A percentile compares a stretch with the other conserved stretches of the same genome.
These are phyloP conservation scores for Trilocha varians DNA, from an alignment of 2,888 invertebrate species.

Conservation along the genomic window DNA sequence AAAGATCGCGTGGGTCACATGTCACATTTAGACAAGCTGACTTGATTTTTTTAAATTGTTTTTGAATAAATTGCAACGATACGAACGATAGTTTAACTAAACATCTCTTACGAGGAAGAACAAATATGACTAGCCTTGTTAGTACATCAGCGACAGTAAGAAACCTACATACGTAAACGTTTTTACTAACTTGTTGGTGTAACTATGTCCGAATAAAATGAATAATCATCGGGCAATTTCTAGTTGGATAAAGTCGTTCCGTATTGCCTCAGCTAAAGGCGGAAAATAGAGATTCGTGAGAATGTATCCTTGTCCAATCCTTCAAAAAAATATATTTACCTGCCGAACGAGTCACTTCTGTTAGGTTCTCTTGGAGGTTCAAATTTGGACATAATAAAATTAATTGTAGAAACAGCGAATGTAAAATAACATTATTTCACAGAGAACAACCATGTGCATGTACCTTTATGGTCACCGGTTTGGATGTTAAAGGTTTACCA, in stretches of 20 bases:
- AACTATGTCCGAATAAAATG: too few relatives aligned
- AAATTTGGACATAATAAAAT: conserved; percentile 75
- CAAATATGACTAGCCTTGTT: too few relatives aligned
- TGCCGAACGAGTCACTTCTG: conserved; percentile 80
- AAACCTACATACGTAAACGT: too few relatives aligned
- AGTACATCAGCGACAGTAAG: too few relatives aligned
- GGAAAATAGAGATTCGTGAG: conserved; percentile 23
- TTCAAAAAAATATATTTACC: conserved; percentile 68
- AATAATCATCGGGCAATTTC: conserved; percentile 49
- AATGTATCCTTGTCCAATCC: conserved; percentile 79
- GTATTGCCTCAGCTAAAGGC: conserved; percentile 29
- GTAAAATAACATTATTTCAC: conserved; percentile 39
- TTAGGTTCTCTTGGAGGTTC: conserved; percentile 82
- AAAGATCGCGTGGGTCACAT: too few relatives aligned
- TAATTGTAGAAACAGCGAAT: conserved; percentile 77
- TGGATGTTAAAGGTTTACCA: conserved; percentile 72
- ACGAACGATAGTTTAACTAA: too few relatives aligned
- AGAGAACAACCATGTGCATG: conserved; percentile 68
- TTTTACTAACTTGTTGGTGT: too few relatives aligned
- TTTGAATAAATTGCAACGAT: too few relatives aligned
- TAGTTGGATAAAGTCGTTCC: conserved; percentile 54
- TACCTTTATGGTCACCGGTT: conserved; percentile 75
- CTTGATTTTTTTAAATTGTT: too few relatives aligned
- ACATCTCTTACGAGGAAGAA: too few relatives aligned
- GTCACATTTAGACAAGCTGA: too few relatives aligned